Percentiles rank a stretch among this genome's conserved stretches.
Evolutionary conservation across 2,113 vertebrate species (phyloP).

Genomic region (Percina caprodes): DNA sequence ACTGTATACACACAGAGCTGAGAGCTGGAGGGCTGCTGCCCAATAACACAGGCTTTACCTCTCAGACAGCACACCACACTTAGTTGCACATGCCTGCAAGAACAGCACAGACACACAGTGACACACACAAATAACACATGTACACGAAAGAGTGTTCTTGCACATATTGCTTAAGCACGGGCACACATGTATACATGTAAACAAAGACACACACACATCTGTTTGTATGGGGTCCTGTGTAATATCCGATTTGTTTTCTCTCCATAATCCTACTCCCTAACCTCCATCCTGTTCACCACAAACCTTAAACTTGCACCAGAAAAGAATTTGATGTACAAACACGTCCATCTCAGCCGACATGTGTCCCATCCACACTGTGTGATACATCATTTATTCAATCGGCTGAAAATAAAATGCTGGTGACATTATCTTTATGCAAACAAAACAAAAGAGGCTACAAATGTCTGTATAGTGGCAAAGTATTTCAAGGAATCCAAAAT

Average conservation of each 20-base stretch:
- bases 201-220: neutral
- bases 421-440: neutral
- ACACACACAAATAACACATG: neutral
- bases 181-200: neutral
- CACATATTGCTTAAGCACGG: neutral
- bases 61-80: slow-evolving; percentile 53
- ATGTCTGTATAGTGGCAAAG: neutral
- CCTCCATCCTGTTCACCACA: neutral
- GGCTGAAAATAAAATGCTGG: neutral
- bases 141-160: too few species aligned
- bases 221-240: neutral
- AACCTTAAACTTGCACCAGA: neutral
- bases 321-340: slow-evolving; percentile 5
- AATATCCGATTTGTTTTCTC: neutral
- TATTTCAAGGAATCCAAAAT: neutral
- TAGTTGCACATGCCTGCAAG: slow-evolving; percentile 25
- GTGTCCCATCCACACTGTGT: neutral
- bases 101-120: neutral
- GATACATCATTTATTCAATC: neutral
- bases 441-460: neutral
- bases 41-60: slow-evolving; percentile 69
- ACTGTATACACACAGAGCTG: slow-evolving; percentile 58
- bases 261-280: neutral
- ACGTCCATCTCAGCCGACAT: slow-evolving; percentile 1
- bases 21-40: slow-evolving; percentile 56